Evolutionary conservation across 2,113 vertebrate species (phyloP).

Genomic region (Myiozetetes cayanensis): DNA sequence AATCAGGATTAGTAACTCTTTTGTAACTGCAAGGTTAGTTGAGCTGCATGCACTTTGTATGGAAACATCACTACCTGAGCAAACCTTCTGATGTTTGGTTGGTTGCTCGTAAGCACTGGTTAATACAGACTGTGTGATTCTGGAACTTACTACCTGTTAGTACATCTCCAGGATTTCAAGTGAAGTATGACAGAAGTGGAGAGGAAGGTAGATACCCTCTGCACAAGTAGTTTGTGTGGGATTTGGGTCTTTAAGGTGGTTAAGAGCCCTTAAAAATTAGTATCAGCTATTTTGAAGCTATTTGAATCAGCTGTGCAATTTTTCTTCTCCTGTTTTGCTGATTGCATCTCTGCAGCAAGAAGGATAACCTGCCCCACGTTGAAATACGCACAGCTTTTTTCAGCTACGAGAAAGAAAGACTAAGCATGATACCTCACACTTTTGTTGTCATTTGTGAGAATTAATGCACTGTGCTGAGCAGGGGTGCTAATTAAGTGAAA

Average conservation of each 20-base stretch:
- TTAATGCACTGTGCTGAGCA: not conserved
- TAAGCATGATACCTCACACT: not conserved
- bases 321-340: not conserved
- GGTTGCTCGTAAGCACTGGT: not conserved
- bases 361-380: not conserved
- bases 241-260: not conserved
- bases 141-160: fast-evolving
- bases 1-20: conserved; percentile 29
- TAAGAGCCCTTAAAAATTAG: not conserved
- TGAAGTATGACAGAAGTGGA: not conserved
- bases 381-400: not conserved
- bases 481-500: not conserved
- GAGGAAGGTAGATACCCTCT: not conserved
- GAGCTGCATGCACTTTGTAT: conserved; percentile 19
- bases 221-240: not conserved
- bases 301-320: conserved; percentile 12
- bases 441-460: not conserved
- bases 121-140: not conserved
- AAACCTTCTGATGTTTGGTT: not conserved
- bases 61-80: not conserved
- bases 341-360: not conserved
- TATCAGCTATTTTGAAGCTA: not conserved
- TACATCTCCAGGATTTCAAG: not conserved
- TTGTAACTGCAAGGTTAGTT: not conserved
- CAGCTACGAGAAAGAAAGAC: not conserved